A percentile compares a stretch with the other conserved stretches of the same genome.
Evolutionary conservation across 2,113 vertebrate genomes (phyloP).

Genomic region (Eulemur rufifrons): DNA sequence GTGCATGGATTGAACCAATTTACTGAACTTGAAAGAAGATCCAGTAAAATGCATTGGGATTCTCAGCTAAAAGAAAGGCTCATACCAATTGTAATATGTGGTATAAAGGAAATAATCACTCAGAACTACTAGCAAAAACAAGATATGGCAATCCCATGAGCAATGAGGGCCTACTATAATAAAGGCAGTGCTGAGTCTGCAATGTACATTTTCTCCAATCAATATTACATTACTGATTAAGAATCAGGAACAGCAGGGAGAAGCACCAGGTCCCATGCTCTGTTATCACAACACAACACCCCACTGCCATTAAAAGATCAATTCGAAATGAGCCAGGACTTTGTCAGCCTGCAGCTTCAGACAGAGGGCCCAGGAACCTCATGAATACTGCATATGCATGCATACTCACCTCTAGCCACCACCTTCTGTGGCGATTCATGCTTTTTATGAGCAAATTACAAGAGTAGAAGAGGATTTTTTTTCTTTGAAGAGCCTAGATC

Average conservation of each 20-base stretch:
- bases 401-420: neutral
- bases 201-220: constrained; percentile 49
- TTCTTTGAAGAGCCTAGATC: neutral
- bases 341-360: constrained; percentile 12
- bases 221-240: constrained; percentile 40
- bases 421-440: neutral
- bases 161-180: neutral
- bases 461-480: neutral
- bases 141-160: neutral
- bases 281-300: constrained; percentile 45
- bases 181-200: neutral
- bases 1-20: neutral
- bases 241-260: constrained; percentile 50
- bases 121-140: neutral
- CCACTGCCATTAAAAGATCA: constrained; percentile 51
- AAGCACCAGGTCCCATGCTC: neutral
- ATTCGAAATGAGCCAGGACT: neutral
- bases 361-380: neutral
- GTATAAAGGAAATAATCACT: constrained; percentile 21
- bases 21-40: constrained; percentile 17
- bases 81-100: neutral
- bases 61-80: constrained; percentile 12
- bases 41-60: neutral
- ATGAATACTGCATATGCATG: neutral
- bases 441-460: neutral